These are phyloP conservation scores for Chaetogeoica ovagalla DNA, from an alignment of 2,888 invertebrate species.

Conservation along the genomic window DNA sequence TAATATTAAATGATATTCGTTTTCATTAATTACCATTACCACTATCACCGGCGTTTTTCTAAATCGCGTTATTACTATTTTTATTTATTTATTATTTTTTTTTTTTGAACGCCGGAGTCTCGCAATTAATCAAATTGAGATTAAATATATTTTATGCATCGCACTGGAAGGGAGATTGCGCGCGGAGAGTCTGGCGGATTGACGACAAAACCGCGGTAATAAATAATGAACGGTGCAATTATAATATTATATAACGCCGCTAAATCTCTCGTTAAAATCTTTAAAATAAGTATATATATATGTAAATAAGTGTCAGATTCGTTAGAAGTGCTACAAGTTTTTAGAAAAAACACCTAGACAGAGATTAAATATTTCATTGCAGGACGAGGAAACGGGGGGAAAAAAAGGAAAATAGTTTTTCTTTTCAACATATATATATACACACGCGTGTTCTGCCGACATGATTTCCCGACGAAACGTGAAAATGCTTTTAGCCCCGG, in stretches of 20 bases:
- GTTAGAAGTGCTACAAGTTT: neutral
- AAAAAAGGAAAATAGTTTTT: conserved; percentile 36
- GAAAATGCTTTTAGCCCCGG: conserved; percentile 44
- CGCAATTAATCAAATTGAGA: conserved; percentile 40
- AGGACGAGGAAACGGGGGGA: too few species aligned
- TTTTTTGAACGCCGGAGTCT: too few species aligned
- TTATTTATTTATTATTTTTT: neutral
- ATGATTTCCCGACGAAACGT: conserved; percentile 51
- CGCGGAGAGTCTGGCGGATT: neutral
- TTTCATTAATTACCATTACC: neutral
- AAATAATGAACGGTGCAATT: conserved; percentile 27
- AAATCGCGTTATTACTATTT: neutral
- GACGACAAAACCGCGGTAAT: conserved; percentile 9
- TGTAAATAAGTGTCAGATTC: conserved; percentile 9
- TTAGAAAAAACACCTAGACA: conserved; percentile 24
- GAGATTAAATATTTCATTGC: conserved; percentile 41
- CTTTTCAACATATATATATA: conserved; percentile 32
- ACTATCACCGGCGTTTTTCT: too few species aligned
- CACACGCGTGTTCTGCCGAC: conserved; percentile 8
- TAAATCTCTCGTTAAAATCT: conserved; percentile 20
- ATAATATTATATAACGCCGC: neutral
- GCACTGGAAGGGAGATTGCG: neutral
- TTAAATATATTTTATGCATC: conserved; percentile 9
- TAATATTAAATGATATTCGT: neutral
- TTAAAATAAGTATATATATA: neutral